These are phyloP conservation scores for Nematostella vectensis DNA, from an alignment of 92 coral and sea anemone genomes.

Conservation along the genomic window DNA sequence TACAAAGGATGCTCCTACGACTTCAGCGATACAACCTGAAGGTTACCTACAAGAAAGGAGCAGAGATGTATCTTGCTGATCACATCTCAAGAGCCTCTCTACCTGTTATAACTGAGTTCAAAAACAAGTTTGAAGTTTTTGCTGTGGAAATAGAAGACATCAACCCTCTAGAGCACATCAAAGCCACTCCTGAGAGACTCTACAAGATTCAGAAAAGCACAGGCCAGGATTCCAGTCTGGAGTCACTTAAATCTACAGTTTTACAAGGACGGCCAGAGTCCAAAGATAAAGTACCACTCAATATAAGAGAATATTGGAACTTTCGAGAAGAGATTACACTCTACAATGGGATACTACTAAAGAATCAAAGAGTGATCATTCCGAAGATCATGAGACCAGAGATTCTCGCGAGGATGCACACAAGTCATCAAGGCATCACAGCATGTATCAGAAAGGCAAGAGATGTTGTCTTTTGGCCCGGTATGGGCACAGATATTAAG, in stretches of 20 bases:
- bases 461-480: no score
- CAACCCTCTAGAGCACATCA: constrained; percentile 20
- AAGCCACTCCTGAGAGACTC: constrained; percentile 25
- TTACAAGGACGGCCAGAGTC: constrained; percentile 42
- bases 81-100: constrained; percentile 33
- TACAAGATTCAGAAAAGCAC: constrained; percentile 27
- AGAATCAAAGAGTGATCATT: no score
- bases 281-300: no score
- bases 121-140: constrained; percentile 25
- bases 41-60: constrained; percentile 14
- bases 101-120: constrained; percentile 1
- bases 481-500: no score
- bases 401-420: no score
- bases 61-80: constrained; percentile 23
- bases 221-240: constrained; percentile 41
- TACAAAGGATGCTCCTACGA: constrained; percentile 1
- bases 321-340: no score
- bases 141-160: constrained; percentile 24
- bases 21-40: constrained; percentile 21
- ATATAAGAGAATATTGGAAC: no score
- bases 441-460: no score
- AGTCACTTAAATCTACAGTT: constrained; percentile 26
- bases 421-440: no score
- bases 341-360: no score
- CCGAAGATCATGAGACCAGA: no score